Conservation (phyloP, 64 coral and sea anemone species). For the Hydrozoanthus tunicans region DNA sequence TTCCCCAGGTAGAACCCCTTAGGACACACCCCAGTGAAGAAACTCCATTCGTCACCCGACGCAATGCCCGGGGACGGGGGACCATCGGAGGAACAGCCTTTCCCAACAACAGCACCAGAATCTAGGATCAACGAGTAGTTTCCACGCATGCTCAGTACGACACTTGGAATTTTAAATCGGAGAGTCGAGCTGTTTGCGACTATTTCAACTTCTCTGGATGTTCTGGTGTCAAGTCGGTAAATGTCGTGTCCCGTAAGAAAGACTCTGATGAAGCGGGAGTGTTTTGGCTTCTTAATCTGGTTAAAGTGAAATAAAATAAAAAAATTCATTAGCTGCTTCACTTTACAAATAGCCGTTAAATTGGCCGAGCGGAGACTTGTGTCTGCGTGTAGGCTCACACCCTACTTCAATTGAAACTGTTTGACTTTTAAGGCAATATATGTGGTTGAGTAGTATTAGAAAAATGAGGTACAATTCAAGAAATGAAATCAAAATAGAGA, state of each 20-base stretch:
- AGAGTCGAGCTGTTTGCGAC: slow-evolving; percentile 17
- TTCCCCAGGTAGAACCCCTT: background rate
- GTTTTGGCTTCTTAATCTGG: slow-evolving; percentile 62
- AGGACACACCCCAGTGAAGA: background rate
- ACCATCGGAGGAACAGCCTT: slow-evolving; percentile 63
- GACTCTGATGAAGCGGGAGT: slow-evolving; percentile 47
- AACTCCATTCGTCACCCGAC: slow-evolving; percentile 25
- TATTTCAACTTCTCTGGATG: slow-evolving; percentile 53
- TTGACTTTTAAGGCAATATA: too few relatives aligned
- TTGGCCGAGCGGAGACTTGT: too few relatives aligned
- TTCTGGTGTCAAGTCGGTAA: slow-evolving; percentile 54
- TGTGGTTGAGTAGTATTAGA: too few relatives aligned
- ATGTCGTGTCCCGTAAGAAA: slow-evolving; percentile 51
- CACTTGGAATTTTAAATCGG: slow-evolving; percentile 19
- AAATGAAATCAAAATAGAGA: too few relatives aligned
- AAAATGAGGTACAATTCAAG: too few relatives aligned
- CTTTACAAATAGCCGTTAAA: background rate
- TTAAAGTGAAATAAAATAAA: background rate
- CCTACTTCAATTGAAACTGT: too few relatives aligned
- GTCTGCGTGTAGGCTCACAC: too few relatives aligned
- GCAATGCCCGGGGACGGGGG: slow-evolving; percentile 50
- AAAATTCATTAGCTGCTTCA: background rate
- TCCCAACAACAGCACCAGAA: slow-evolving; percentile 53
- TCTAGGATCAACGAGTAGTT: slow-evolving; percentile 60
- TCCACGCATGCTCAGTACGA: slow-evolving; percentile 68